Conservation (phyloP, 2,888 invertebrate species). For the Drosophila cracens region DNA sequence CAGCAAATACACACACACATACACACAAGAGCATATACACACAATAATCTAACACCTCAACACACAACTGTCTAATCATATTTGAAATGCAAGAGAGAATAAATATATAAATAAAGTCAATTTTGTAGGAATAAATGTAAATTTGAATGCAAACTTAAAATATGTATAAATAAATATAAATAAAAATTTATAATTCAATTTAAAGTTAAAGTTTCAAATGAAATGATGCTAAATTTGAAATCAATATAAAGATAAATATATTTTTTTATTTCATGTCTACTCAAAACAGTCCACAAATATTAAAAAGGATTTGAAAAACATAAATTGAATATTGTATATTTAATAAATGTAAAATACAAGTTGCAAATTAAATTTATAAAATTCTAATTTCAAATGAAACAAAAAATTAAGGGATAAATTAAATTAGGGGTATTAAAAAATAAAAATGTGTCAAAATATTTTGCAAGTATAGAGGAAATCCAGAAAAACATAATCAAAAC, state of each 20-base stretch:
- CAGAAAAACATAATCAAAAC: not conserved
- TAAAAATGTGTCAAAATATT: not conserved
- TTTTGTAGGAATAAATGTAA: not conserved
- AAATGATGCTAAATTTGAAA: not conserved
- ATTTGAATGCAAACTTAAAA: not conserved
- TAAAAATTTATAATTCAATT: not conserved
- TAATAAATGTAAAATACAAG: not conserved
- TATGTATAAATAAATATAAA: not conserved
- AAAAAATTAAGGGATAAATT: not conserved
- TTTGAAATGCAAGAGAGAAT: not conserved
- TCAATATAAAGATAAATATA: not conserved
- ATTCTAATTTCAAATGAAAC: not conserved
- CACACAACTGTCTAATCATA: not conserved
- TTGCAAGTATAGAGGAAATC: not conserved
- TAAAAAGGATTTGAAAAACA: fast-evolving
- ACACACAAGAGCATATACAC: constrained; percentile 17
- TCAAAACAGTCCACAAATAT: not conserved
- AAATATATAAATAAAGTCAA: not conserved
- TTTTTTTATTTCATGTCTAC: not conserved
- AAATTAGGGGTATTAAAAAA: not conserved
- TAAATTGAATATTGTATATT: fast-evolving
- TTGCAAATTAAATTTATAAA: not conserved
- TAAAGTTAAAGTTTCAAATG: not conserved
- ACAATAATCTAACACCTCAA: constrained; percentile 55
- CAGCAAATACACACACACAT: constrained; percentile 10